Evolutionary conservation across 2,888 invertebrate genomes (phyloP).

Genomic region (Lymantria monacha): DNA sequence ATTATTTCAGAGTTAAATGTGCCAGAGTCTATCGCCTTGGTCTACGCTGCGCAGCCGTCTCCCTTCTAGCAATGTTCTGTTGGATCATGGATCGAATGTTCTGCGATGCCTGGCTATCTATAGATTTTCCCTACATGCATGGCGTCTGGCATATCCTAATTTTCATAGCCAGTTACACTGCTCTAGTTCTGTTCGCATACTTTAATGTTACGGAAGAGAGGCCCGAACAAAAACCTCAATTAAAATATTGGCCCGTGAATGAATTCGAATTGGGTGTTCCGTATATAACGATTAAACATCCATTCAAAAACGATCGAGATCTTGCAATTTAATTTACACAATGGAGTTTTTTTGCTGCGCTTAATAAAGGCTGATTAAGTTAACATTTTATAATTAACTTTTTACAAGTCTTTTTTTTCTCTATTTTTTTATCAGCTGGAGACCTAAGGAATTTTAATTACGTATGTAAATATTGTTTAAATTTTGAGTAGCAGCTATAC

Average conservation of each 20-base stretch:
- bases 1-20: constrained; percentile 80
- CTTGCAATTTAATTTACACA: constrained; percentile 63
- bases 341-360: constrained; percentile 2
- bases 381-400: constrained; percentile 3
- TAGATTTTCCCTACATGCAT: constrained; percentile 92
- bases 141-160: constrained; percentile 92
- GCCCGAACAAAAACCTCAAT: constrained; percentile 86
- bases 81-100: constrained; percentile 91
- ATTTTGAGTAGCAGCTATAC: no score
- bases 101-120: constrained; percentile 89
- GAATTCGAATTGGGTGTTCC: constrained; percentile 90
- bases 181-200: constrained; percentile 89
- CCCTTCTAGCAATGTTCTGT: constrained; percentile 87
- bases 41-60: constrained; percentile 85
- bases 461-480: not conserved
- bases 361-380: constrained; percentile 24
- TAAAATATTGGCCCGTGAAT: constrained; percentile 90
- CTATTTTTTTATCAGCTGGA: constrained; percentile 1
- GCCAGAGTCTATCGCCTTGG: constrained; percentile 87
- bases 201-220: constrained; percentile 88
- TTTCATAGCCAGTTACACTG: constrained; percentile 89
- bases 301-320: constrained; percentile 72
- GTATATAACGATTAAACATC: constrained; percentile 86
- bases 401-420: constrained; percentile 1
- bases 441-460: not conserved